Evolutionary conservation across 2,888 invertebrate genomes (phyloP).

Genomic region (Scotopteryx bipunctaria): DNA sequence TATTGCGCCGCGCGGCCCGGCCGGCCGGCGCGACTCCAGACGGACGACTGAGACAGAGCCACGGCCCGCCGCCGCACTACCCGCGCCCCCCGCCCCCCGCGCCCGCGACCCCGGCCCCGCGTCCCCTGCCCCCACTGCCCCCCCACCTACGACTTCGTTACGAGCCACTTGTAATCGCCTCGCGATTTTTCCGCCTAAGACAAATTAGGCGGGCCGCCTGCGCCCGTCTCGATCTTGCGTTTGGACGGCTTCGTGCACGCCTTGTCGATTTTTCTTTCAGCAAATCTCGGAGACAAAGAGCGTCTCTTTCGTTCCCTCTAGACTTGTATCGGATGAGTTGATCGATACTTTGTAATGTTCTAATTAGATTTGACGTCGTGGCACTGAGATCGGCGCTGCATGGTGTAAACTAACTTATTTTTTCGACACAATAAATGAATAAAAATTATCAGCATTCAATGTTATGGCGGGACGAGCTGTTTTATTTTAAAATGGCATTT

Average conservation of each 20-base stretch:
- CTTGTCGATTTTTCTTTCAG: slow-evolving; percentile 45
- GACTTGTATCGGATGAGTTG: background rate
- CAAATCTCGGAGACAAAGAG: slow-evolving; percentile 18
- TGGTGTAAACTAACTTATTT: slow-evolving; percentile 5
- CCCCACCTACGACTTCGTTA: slow-evolving; percentile 78
- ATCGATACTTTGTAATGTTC: slow-evolving; percentile 8
- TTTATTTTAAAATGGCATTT: slow-evolving; percentile 83
- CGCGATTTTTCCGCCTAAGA: slow-evolving; percentile 83
- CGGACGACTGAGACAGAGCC: slow-evolving; percentile 79
- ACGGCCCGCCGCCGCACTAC: slow-evolving; percentile 61
- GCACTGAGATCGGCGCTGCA: slow-evolving; percentile 3
- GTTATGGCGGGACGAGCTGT: slow-evolving; percentile 69
- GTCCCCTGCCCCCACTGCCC: slow-evolving; percentile 48
- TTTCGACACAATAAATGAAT: slow-evolving; percentile 38
- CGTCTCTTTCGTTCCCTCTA: background rate
- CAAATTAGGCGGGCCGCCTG: slow-evolving; percentile 79
- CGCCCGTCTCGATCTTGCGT: slow-evolving; percentile 57
- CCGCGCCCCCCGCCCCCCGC: slow-evolving; percentile 41
- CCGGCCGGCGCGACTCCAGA: slow-evolving; percentile 83
- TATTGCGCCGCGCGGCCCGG: slow-evolving; percentile 81
- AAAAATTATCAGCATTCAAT: slow-evolving; percentile 61
- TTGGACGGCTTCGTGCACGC: slow-evolving; percentile 74
- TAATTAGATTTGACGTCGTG: slow-evolving; percentile 6
- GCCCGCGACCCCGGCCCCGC: slow-evolving; percentile 40
- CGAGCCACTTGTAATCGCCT: slow-evolving; percentile 83